Base-by-base conservation (phyloP, 2,113 vertebrate genomes). In the Neodontobutis hainanensis region DNA sequence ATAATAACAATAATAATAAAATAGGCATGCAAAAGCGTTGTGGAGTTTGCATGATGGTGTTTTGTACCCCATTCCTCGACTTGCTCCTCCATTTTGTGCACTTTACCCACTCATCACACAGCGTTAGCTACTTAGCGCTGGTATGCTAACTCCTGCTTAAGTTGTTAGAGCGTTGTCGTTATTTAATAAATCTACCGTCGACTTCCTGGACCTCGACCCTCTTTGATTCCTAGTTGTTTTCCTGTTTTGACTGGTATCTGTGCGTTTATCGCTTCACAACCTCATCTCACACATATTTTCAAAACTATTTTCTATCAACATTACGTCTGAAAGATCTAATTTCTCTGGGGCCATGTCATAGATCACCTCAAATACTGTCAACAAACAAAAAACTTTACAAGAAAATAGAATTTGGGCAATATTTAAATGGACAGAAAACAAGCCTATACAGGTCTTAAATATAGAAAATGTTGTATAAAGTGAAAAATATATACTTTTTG, bases 31-130 rank as follows among this genome's bases (percentile, higher is more conserved):
- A 90, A 78, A 84, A 84, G 81, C 86, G 75, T 90, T 77, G 91
- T 92, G 83, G 84, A 87, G 89, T 92, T 92, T 93, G 92, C 91
- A 93, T 92, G 92, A 85, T 80, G 85, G 81, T 87, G 87, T 91
- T 84, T 85, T 75, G 75, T 78, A 59, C 65, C 70, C 78, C 61
- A 35, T 43, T 19, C 36, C 62, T 73, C 32, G 36, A 0, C 58
- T 38, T 65, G 19, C 46, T 58, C 73, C 77, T 71, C 84, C 85
- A 78, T 68, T 49, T 81, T 36, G 73, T 79, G 86, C 86, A 88
- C 88, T 90, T 90, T 90, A 87, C 69, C 53, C 52, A 12, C 69
- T 63, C 70, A 81, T 72, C 6, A 51, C 62, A 59, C 64, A 49
- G 56, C 42, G 60, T 76, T 61, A 61, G 63, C 74, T 15, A 27